Conservation (phyloP, 1,140 invertebrate genomes). For the Camponotus vicinus region DNA sequence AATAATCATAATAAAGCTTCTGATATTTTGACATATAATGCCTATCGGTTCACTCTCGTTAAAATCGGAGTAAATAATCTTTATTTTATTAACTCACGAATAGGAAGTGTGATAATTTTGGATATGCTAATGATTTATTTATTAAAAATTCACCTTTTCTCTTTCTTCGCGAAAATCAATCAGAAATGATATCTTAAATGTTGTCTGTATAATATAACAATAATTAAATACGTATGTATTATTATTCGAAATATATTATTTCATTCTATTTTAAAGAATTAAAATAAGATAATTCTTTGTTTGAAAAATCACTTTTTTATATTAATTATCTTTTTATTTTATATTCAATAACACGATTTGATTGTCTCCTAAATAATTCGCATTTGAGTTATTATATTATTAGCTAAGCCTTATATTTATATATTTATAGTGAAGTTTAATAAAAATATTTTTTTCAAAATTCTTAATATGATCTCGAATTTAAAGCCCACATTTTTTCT, state of each 20-base stretch:
- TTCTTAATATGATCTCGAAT: not conserved
- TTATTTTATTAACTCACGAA: constrained; percentile 29
- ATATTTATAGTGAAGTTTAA: no score
- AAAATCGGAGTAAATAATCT: constrained; percentile 45
- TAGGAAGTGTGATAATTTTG: constrained; percentile 5
- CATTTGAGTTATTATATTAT: no score
- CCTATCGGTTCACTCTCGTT: constrained; percentile 26
- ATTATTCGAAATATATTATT: constrained; percentile 9
- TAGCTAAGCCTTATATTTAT: no score
- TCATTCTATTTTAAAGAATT: not conserved
- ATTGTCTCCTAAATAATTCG: not conserved
- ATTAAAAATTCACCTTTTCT: constrained; percentile 37
- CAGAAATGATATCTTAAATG: not conserved
- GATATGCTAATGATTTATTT: constrained; percentile 38
- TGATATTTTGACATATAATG: constrained; percentile 5
- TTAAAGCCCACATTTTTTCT: not conserved
- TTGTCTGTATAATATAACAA: constrained; percentile 2
- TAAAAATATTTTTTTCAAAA: no score
- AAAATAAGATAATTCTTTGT: not conserved
- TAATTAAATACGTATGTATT: not conserved
- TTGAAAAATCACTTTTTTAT: not conserved
- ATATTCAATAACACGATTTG: not conserved
- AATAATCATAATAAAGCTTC: constrained; percentile 43
- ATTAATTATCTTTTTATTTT: not conserved
- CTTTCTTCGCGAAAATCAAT: constrained; percentile 1